These are phyloP conservation scores for Dusona sp. DNA, from an alignment of 2,888 invertebrate genomes.

Conservation along the genomic window DNA sequence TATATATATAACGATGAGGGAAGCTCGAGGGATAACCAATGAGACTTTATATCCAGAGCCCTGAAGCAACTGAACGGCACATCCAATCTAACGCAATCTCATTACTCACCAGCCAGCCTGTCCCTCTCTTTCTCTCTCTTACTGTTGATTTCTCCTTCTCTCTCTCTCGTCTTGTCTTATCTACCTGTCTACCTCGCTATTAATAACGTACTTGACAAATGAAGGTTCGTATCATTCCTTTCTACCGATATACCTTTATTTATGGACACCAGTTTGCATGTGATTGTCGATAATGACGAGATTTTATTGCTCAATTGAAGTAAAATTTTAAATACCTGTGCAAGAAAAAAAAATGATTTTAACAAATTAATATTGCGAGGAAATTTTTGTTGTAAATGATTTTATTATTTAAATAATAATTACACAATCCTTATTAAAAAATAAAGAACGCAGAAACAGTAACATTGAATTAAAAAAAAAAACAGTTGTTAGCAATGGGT, in stretches of 20 bases:
- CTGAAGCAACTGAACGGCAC: constrained; percentile 27
- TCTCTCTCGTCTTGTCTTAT: constrained; percentile 36
- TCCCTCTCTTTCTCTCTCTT: constrained; percentile 9
- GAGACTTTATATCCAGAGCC: constrained; percentile 25
- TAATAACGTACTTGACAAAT: constrained; percentile 54
- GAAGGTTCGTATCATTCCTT: constrained; percentile 31
- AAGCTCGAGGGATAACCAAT: constrained; percentile 42
- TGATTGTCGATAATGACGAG: constrained; percentile 32
- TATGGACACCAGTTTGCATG: constrained; percentile 25
- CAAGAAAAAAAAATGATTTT: neutral
- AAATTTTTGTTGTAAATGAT: neutral
- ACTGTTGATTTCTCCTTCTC: neutral
- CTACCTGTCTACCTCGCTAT: constrained; percentile 30
- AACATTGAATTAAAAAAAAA: neutral
- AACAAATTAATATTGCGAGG: neutral
- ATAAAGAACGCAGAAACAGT: neutral
- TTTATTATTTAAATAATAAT: neutral
- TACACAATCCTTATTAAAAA: too few relatives aligned
- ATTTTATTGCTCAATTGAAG: constrained; percentile 29
- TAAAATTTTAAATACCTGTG: neutral
- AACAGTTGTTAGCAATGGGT: neutral
- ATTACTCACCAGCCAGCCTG: constrained; percentile 53
- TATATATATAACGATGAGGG: constrained; percentile 37
- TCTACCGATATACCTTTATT: constrained; percentile 14
- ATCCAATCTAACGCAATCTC: constrained; percentile 52